Evolutionary conservation across 2,113 vertebrate species (phyloP), one percentile per base, ranked within the genome.

Genomic region (Girardinichthys multiradiatus): DNA sequence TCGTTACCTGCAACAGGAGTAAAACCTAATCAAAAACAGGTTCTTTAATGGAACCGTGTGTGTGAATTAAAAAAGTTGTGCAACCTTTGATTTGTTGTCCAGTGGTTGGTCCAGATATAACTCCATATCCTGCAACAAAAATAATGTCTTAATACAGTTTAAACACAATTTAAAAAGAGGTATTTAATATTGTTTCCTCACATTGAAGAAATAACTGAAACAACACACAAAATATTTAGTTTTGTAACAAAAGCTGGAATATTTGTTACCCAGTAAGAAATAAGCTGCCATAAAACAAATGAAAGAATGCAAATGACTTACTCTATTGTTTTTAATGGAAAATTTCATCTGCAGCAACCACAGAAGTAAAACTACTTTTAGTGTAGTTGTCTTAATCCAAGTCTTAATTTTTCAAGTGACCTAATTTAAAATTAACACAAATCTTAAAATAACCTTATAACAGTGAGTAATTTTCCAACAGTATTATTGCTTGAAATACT

Each of bases 1-100:
- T 45, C 45, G 7, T 86, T 72, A 61, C 85, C 85, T 86, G 4
- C 42, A 81, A 27, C 29, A 71, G 42, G n/a, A 48, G 61, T 0
- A 65, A 15, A 27, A 19, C 1, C 8, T 24, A 15, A 33, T n/a
- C 10, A 15, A 45, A 42, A 19, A 29, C 15, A 11, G 10, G 10
- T 28, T 12, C 1, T 6, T 58, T 26, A 14, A 21, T 6, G 19
- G 7, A 7, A n/a, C 48, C 17, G 1, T 45, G 27, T 24, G 31
- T 27, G 51, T 35, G 2, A 35, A n/a, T 57, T 14, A 10, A 31
- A 29, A 21, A 45, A 13, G 48, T 37, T n/a, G 26, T 17, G 57
- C 24, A 31, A 68, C 31, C 28, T 51, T 30, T 67, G 9, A 24
- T 29, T 48, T 51, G 64, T 30, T 67, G 42, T 67, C 19, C 24